Conservation (phyloP, 2,888 invertebrate species). For the Polydrusus pterygomalis region DNA sequence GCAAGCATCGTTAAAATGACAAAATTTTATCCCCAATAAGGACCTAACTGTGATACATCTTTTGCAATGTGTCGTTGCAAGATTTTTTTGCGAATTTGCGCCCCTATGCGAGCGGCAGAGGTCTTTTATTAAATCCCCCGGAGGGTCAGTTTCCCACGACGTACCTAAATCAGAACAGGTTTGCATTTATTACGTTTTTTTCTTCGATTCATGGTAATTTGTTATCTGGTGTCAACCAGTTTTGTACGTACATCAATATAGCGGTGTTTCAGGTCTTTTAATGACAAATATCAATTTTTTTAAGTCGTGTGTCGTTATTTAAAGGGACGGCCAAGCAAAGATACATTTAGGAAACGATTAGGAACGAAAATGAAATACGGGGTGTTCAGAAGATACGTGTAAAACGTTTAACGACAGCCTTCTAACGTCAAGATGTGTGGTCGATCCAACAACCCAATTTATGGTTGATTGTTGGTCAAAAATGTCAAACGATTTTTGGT, state of each 20-base stretch:
- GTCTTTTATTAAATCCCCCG: conserved; percentile 7
- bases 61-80: conserved; percentile 32
- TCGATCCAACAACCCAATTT: too few relatives aligned
- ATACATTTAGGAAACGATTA: conserved; percentile 13
- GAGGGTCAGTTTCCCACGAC: conserved; percentile 46
- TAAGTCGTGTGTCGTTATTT: not conserved
- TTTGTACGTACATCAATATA: conserved; percentile 12
- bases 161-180: conserved; percentile 36
- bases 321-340: not conserved
- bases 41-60: conserved; percentile 6
- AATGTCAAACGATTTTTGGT: too few relatives aligned
- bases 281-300: conserved; percentile 18
- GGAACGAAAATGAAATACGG: not conserved
- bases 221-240: conserved; percentile 44
- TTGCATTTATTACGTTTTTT: conserved; percentile 42
- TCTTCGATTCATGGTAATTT: conserved; percentile 47
- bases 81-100: conserved; percentile 45
- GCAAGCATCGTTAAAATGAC: not conserved
- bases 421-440: too few relatives aligned
- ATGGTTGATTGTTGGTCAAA: too few relatives aligned
- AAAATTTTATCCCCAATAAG: not conserved
- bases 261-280: conserved; percentile 14
- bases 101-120: conserved; percentile 24
- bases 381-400: too few relatives aligned
- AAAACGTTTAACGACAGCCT: too few relatives aligned